Evolutionary conservation across 2,888 invertebrate genomes (phyloP).

Genomic region (Leucophenga maculata): DNA sequence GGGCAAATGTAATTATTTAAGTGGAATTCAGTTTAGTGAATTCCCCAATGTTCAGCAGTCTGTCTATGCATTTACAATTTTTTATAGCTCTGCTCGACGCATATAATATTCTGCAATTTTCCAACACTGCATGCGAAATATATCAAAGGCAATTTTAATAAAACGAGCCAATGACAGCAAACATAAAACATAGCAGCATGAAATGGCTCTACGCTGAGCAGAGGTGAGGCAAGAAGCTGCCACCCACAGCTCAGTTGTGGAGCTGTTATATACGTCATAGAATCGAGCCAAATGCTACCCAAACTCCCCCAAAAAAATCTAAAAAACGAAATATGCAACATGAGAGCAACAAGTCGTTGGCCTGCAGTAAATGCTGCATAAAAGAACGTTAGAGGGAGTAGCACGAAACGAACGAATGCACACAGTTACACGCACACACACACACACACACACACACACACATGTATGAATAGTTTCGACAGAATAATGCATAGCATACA

Average conservation of each 20-base stretch:
- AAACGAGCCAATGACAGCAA: conserved; percentile 16
- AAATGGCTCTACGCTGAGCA: too few species aligned
- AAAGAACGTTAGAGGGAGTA: not conserved
- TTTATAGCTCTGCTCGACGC: not conserved
- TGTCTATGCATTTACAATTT: not conserved
- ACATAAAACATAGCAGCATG: conserved; percentile 10
- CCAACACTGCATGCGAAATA: not conserved
- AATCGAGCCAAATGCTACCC: not conserved
- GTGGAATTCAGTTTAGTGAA: conserved; percentile 11
- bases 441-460: not conserved
- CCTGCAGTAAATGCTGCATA: not conserved
- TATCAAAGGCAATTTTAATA: conserved; percentile 25
- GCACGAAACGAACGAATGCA: not conserved
- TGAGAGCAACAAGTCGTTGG: conserved; percentile 15
- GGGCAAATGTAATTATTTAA: conserved; percentile 16
- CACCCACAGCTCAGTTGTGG: too few species aligned
- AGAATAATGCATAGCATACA: too few species aligned
- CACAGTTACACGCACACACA: too few species aligned
- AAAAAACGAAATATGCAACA: conserved; percentile 1
- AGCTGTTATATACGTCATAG: not conserved
- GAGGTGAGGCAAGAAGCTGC: not conserved
- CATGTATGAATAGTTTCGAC: not conserved
- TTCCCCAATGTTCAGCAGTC: conserved; percentile 15
- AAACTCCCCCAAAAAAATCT: not conserved
- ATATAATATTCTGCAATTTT: not conserved